phyloP scores from a whole-genome alignment of 2,113 vertebrate genomes.

The Cottus gobio region DNA sequence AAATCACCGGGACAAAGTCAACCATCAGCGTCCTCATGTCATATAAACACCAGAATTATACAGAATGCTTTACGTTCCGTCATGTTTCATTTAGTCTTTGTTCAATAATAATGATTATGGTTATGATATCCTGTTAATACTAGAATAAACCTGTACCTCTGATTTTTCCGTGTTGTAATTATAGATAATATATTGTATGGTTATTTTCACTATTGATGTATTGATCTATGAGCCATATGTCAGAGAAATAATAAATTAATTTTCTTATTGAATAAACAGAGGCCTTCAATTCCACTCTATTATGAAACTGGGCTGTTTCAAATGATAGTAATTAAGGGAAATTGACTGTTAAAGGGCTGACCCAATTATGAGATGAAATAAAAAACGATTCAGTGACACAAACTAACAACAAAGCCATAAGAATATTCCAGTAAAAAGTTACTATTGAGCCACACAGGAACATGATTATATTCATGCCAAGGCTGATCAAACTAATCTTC shows the following conservation, averaged over 20 bases:
- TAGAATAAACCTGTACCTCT: neutral
- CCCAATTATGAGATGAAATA: neutral
- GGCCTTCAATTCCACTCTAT: neutral
- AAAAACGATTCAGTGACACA: neutral
- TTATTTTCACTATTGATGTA: conserved; percentile 44
- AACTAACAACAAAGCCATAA: neutral
- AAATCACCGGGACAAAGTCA: conserved; percentile 50
- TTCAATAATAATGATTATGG: neutral
- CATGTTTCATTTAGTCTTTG: conserved; percentile 13
- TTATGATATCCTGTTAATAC: neutral
- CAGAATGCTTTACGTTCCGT: conserved; percentile 32
- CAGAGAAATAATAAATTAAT: conserved; percentile 56
- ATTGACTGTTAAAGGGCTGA: neutral
- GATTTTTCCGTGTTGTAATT: neutral
- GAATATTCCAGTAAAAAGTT: neutral
- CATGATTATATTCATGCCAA: neutral
- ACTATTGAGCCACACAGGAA: neutral
- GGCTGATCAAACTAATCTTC: neutral
- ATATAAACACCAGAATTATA: conserved; percentile 25
- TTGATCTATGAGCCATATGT: conserved; percentile 35
- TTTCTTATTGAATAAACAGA: conserved; percentile 17
- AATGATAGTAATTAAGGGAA: neutral
- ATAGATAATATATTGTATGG: conserved; percentile 11
- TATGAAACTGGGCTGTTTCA: neutral
- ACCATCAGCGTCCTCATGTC: conserved; percentile 38